phyloP scores from a whole-genome alignment of 2,113 vertebrate species.

The Pangasianodon gigas region DNA sequence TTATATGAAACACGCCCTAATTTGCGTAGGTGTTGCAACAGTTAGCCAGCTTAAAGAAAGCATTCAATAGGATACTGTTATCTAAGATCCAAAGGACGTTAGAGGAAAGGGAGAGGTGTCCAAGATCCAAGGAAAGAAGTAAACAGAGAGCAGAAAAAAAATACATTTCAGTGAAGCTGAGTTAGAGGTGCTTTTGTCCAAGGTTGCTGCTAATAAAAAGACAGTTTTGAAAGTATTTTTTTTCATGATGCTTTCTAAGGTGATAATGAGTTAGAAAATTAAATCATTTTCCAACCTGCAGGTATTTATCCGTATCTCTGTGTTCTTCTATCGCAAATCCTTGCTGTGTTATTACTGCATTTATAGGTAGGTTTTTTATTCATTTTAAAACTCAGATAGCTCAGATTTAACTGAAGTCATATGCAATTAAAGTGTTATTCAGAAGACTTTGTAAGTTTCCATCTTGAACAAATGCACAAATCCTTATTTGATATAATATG shows the following conservation, averaged over 20 bases:
- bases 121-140: background rate
- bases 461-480: background rate
- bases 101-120: background rate
- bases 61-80: background rate
- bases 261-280: background rate
- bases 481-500: background rate
- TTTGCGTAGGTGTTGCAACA: background rate
- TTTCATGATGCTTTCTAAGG: background rate
- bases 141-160: background rate
- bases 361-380: background rate
- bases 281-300: background rate
- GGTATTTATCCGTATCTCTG: background rate
- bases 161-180: background rate
- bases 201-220: background rate
- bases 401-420: background rate
- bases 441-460: background rate
- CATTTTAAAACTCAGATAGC: background rate
- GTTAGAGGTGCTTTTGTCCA: background rate
- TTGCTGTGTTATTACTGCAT: background rate
- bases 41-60: background rate
- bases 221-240: background rate
- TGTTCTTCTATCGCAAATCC: background rate
- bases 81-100: background rate
- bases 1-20: background rate
- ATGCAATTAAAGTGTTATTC: background rate